Percentiles rank a stretch among this genome's conserved stretches.
Evolutionary conservation across 2,797 vertebrate species (phyloP).

Genomic region (Girardinus metallicus): DNA sequence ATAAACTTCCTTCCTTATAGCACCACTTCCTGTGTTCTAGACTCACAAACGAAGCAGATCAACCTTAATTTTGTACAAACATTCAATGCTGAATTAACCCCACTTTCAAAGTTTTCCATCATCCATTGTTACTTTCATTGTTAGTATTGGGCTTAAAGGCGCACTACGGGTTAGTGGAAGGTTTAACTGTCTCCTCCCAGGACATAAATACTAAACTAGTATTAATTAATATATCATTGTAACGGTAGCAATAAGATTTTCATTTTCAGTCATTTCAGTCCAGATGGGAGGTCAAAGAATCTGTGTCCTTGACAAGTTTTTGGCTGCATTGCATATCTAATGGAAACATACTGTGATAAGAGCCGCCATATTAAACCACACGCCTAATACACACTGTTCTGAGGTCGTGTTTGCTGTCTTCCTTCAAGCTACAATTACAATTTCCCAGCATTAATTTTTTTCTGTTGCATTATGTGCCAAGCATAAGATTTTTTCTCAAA

Average conservation of each 20-base stretch:
- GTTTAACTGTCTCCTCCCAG: not conserved
- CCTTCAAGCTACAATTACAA: constrained; percentile 1
- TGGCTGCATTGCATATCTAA: constrained; percentile 37
- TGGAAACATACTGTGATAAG: constrained; percentile 36
- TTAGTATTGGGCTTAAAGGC: not conserved
- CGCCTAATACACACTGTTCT: constrained; percentile 5
- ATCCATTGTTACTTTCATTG: not conserved
- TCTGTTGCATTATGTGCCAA: constrained; percentile 13
- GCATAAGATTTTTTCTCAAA: not conserved
- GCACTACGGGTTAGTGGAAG: not conserved
- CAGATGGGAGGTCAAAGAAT: constrained; percentile 16
- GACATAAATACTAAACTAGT: constrained; percentile 11
- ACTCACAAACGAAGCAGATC: constrained; percentile 27
- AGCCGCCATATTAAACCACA: constrained; percentile 40
- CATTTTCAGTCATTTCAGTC: not conserved
- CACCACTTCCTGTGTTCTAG: constrained; percentile 77
- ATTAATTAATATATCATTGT: constrained; percentile 9
- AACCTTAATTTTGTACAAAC: constrained; percentile 3
- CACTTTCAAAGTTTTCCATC: not conserved
- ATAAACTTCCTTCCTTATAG: constrained; percentile 64
- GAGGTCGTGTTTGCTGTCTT: not conserved
- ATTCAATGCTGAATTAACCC: constrained; percentile 13
- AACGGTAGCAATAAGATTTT: not conserved
- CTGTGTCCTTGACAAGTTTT: constrained; percentile 10
- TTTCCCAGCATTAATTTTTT: constrained; percentile 9